Conservation (phyloP, 2,797 vertebrate genomes). For the Trachurus trachurus region DNA sequence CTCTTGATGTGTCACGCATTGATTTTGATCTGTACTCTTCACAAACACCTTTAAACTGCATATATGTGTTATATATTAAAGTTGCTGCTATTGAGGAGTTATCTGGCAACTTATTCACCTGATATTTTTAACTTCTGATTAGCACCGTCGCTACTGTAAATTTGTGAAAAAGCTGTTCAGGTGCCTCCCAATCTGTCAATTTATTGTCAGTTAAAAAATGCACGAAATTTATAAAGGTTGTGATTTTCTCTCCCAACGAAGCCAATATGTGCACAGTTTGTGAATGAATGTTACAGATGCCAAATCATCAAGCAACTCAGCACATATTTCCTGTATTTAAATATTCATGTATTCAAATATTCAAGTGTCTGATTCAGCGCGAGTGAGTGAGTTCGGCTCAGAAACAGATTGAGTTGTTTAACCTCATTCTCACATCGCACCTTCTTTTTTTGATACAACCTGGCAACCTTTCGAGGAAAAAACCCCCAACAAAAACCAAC, state of each 20-base stretch:
- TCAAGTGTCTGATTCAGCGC: neutral
- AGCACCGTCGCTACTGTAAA: neutral
- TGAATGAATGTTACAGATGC: neutral
- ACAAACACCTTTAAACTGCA: neutral
- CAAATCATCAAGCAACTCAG: neutral
- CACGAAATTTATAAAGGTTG: neutral
- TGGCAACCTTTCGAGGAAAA: neutral
- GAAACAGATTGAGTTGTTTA: neutral
- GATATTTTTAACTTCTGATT: slow-evolving; percentile 20
- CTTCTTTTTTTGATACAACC: neutral
- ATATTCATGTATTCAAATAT: slow-evolving; percentile 8
- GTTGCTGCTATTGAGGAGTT: neutral
- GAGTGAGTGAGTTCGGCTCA: neutral
- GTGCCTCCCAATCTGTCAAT: neutral
- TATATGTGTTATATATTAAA: neutral
- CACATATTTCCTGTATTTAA: neutral
- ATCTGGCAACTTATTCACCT: neutral
- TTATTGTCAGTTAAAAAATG: neutral
- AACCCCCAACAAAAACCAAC: neutral
- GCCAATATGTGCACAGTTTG: too few relatives aligned
- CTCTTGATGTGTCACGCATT: neutral
- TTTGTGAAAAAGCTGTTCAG: neutral
- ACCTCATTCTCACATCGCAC: slow-evolving; percentile 1
- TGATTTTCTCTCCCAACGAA: neutral
- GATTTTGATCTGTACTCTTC: neutral